Conservation (phyloP, 2,888 invertebrate species). For the Lissocephala sabroskyi region DNA sequence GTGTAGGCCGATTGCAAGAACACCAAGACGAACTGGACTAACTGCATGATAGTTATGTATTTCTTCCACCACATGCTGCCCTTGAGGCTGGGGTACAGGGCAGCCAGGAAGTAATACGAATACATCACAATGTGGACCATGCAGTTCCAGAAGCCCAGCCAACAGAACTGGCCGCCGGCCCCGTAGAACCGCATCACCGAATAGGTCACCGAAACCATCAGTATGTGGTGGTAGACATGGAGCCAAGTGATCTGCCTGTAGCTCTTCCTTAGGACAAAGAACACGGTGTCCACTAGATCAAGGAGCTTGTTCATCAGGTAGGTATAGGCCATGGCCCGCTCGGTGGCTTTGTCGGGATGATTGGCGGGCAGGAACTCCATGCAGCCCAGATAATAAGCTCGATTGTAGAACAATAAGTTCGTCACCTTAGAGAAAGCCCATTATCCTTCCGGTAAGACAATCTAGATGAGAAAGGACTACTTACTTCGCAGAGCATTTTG, state of each 20-base stretch:
- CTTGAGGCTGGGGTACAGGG: conserved; percentile 72
- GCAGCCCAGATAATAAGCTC: conserved; percentile 12
- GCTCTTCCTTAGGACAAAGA: conserved; percentile 91
- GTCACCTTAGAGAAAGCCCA: no score
- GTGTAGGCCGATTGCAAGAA: conserved; percentile 74
- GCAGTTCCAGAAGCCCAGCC: conserved; percentile 72
- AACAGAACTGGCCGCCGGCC: conserved; percentile 73
- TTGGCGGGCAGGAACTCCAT: conserved; percentile 8
- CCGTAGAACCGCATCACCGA: conserved; percentile 84
- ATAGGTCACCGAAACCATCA: conserved; percentile 80
- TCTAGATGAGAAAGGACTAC: no score
- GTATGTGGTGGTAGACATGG: conserved; percentile 89
- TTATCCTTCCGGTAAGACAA: no score
- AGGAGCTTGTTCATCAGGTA: conserved; percentile 76
- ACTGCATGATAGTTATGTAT: conserved; percentile 73
- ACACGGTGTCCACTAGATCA: conserved; percentile 85
- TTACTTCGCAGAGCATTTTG: no score
- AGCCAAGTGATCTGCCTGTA: conserved; percentile 88
- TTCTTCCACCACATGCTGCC: conserved; percentile 74
- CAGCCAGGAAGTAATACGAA: conserved; percentile 73
- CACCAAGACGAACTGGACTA: conserved; percentile 78
- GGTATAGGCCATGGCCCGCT: conserved; percentile 31
- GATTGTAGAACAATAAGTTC: no score
- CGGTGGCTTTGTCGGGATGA: not conserved
- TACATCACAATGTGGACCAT: conserved; percentile 74